Evolutionary conservation across 2,888 invertebrate species (phyloP), one percentile per base, ranked within the genome.

Genomic region (Tetragonula carbonaria): DNA sequence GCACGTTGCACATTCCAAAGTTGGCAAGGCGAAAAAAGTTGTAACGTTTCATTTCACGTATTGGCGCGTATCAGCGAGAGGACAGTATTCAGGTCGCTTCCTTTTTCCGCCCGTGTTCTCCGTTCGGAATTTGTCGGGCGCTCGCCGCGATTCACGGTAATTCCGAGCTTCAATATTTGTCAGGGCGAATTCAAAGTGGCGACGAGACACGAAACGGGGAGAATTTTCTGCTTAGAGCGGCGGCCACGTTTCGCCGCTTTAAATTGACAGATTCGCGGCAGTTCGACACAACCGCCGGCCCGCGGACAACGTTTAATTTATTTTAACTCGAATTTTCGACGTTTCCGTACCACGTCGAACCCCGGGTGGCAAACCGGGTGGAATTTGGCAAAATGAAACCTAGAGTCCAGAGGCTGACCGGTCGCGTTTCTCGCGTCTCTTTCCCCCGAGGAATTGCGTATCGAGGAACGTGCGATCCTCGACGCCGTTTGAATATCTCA

Each of bases 151-250:
- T 80, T 82, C 63, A 74, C 68, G 80, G 81, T 82, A 82, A 82
- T 80, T 82, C 45, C 81, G 68, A 74, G 68, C 55, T 82, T 28
- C 82, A 80, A 80, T 82, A 82, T 82, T 82, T 82, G 82, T 74
- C 74, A 53, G 74, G 28, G 21, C 16, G 63, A 18, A 70, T 80
- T 68, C 63, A 38, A 63, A 82, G 73, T 63, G 81, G 68, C 18
- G 45, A 72, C 14, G 23, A 21, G 28, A 16, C 3, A 28, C 62
- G 28, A 18, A 62, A 62, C 62, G 21, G 55, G 51, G 23, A 50
- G 33, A 65, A 82, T 74, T 80, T 62, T 28, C 73, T 62, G 57
- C 23, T 33, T 28, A 57, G 53, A 23, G 45, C 38, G 80, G n/a
- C 45, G 18, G 33, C 55, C 68, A 55, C 80, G 79, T 55, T 0